Evolutionary conservation across 1,140 invertebrate genomes (phyloP).

Genomic region (Drosophila sp.): DNA sequence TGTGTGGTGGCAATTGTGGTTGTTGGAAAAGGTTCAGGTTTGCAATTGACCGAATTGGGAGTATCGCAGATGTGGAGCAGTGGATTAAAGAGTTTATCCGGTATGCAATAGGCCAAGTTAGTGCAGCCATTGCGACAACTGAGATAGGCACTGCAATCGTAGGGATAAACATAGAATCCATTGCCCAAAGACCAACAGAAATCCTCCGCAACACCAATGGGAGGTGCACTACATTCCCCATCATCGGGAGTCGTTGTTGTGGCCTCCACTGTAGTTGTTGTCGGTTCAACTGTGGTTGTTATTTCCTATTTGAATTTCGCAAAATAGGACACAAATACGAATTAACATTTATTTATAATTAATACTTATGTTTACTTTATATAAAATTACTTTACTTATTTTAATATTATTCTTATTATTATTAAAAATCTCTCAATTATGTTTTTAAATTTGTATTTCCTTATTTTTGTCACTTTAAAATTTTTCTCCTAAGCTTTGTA

Average conservation of each 20-base stretch:
- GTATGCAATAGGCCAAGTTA: slow-evolving; percentile 53
- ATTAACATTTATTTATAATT: too few species aligned
- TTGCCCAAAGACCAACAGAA: slow-evolving; percentile 50
- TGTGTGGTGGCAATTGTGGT: slow-evolving; percentile 6
- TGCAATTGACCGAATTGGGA: slow-evolving; percentile 56
- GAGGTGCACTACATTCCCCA: slow-evolving; percentile 49
- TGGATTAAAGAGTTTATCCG: slow-evolving; percentile 61
- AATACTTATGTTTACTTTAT: too few species aligned
- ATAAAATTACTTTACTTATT: too few species aligned
- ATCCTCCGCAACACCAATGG: slow-evolving; percentile 37
- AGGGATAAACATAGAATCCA: slow-evolving; percentile 67
- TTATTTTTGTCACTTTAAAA: too few species aligned
- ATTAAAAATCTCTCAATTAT: too few species aligned
- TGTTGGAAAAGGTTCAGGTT: slow-evolving; percentile 48
- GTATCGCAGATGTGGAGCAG: slow-evolving; percentile 66
- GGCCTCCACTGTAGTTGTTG: too few species aligned
- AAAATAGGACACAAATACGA: too few species aligned
- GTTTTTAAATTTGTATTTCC: too few species aligned
- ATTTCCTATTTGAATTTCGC: too few species aligned
- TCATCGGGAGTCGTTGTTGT: slow-evolving; percentile 40
- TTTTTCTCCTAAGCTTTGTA: too few species aligned
- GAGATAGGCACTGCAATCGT: slow-evolving; percentile 61
- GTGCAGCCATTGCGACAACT: slow-evolving; percentile 64
- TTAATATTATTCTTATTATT: too few species aligned
- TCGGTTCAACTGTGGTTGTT: slow-evolving; percentile 10